Conservation (phyloP, 2,797 vertebrate genomes). For the Thamnophis elegans region DNA sequence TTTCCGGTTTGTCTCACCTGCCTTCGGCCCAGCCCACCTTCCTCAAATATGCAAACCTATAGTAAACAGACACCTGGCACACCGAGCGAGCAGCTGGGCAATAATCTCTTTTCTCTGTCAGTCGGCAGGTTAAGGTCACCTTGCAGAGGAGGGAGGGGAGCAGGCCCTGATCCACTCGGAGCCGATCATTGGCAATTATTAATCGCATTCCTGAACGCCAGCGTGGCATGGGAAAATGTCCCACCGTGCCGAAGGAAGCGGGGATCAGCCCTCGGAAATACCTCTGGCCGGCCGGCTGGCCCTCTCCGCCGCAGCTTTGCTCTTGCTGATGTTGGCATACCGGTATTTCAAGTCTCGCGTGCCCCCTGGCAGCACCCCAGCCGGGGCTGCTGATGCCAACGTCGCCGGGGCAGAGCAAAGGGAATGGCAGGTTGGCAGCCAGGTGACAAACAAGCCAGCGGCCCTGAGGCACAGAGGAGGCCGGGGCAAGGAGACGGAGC, state of each 20-base stretch:
- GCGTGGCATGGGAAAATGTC: slow-evolving; percentile 56
- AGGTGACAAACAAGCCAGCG: accelerated
- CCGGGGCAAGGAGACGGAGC: not conserved
- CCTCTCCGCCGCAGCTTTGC: slow-evolving; percentile 78
- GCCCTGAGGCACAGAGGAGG: slow-evolving; percentile 19
- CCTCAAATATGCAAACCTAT: slow-evolving; percentile 48
- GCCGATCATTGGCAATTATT: slow-evolving; percentile 67
- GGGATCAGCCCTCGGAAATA: slow-evolving; percentile 81
- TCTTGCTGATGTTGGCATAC: slow-evolving; percentile 82
- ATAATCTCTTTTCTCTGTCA: slow-evolving; percentile 6
- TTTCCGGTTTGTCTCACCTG: slow-evolving; percentile 20
- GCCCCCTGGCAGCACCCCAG: accelerated
- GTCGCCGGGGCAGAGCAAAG: accelerated
- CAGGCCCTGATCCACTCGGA: not conserved
- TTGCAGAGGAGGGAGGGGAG: slow-evolving; percentile 27
- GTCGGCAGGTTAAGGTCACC: slow-evolving; percentile 66
- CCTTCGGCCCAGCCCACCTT: slow-evolving; percentile 49
- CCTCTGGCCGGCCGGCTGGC: slow-evolving; percentile 82
- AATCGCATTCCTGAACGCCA: slow-evolving; percentile 62
- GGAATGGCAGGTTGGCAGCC: not conserved
- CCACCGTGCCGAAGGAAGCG: slow-evolving; percentile 37
- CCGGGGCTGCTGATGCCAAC: not conserved
- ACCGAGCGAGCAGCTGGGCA: slow-evolving; percentile 13
- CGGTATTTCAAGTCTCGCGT: slow-evolving; percentile 81
- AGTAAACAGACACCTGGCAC: slow-evolving; percentile 19